phyloP scores from a whole-genome alignment of 1,140 invertebrate genomes.

The Hermatobates lingyangjiaoensis region DNA sequence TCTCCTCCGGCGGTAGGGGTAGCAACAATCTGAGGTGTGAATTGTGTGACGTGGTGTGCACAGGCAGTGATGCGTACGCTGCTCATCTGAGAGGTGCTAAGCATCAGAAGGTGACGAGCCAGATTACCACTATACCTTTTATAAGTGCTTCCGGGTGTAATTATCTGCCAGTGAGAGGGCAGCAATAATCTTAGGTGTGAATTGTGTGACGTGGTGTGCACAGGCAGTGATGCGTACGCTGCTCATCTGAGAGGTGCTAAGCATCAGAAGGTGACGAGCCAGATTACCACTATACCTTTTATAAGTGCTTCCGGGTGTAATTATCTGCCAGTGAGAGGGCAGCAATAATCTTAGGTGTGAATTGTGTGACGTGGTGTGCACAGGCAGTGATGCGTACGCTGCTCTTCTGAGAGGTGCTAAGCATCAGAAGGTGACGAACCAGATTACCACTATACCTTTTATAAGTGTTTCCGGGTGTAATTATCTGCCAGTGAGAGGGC shows the following conservation, averaged over 20 bases:
- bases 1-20: conserved; percentile 28
- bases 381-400: conserved; percentile 91
- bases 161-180: conserved; percentile 34
- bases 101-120: conserved; percentile 68
- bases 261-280: conserved; percentile 84
- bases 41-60: conserved; percentile 94
- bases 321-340: conserved; percentile 34
- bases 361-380: conserved; percentile 94
- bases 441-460: not conserved
- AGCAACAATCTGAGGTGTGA: conserved; percentile 63
- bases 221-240: conserved; percentile 91
- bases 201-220: conserved; percentile 94
- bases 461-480: no score
- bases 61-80: conserved; percentile 91
- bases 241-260: conserved; percentile 94
- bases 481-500: conserved; percentile 34
- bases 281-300: no score
- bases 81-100: conserved; percentile 94
- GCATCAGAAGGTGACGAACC: conserved; percentile 65
- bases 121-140: not conserved
- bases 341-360: conserved; percentile 60
- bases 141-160: not conserved
- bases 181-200: conserved; percentile 63
- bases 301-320: no score
- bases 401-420: conserved; percentile 94